Base-by-base conservation (phyloP, 2,113 vertebrate species). In the Chaetura pelagica region DNA sequence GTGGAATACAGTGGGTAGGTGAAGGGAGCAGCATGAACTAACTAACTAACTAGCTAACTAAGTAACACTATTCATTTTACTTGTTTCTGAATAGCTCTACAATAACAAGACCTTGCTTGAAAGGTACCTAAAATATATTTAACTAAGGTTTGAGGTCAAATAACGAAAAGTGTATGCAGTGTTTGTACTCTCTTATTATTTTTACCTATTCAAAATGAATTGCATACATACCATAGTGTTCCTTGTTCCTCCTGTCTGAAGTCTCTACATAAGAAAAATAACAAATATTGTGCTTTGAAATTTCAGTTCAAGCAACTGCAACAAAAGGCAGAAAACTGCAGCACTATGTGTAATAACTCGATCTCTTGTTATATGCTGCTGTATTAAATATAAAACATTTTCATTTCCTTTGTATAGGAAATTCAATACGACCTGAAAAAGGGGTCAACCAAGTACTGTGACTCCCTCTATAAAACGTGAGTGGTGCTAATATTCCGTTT, bases 401-500 rank as follows among this genome's bases (percentile, higher is more conserved):
- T 98, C 97, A 98, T 98, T 98, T 98, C 96, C 96, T 98, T 98
- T 97, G 96, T 98, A 97, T 97, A 97, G 88, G 96, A 98, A 98
- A 97, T 98, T 97, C 97, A 97, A 97, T 97, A 97, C 97, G 94
- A 97, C 86, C 95, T 88, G 94, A 96, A 98, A 98, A 97, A 96
- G 86, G 97, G 97, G 97, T 97, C 97, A 98, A 90, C 91, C 94
- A 97, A 98, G 94, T 97, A 90, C 86, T 92, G 88, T 95, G 96
- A 97, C 97, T 97, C 90, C 92, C 93, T 91, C 97, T 96, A 97
- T 98, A 97, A 98, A 98, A 98, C 13, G 94, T 97, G 97, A 98
- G 89, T 97, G 93, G 97, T 96, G 97, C 93, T 97, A 98, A 98
- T 97, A 97, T 97, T 97, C 97, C 76, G 96, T 95, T 97, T 97